Conservation (phyloP, 2,797 vertebrate species). For the Gephyroberyx darwinii region DNA sequence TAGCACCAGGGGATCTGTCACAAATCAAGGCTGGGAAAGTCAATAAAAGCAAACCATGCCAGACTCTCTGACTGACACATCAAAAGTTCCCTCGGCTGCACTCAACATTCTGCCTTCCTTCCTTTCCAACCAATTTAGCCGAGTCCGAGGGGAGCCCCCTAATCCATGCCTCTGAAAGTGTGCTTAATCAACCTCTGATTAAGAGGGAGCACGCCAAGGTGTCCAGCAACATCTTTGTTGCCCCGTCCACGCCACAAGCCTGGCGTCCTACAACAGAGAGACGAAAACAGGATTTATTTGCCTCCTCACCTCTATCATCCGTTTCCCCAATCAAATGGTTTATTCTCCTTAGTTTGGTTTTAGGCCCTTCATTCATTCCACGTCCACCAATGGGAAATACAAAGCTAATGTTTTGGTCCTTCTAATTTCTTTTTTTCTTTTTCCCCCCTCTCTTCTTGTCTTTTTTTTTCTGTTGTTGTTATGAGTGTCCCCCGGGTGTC, state of each 20-base stretch:
- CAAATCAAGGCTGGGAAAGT: constrained; percentile 73
- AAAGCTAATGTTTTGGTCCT: constrained; percentile 63
- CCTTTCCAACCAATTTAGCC: constrained; percentile 72
- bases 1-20: constrained; percentile 73
- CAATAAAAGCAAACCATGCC: constrained; percentile 64
- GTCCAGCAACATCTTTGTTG: constrained; percentile 52
- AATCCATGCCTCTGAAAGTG: constrained; percentile 69
- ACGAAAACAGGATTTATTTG: constrained; percentile 54
- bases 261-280: constrained; percentile 48
- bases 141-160: constrained; percentile 73
- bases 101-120: constrained; percentile 63
- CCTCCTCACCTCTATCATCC: constrained; percentile 17
- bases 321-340: constrained; percentile 36
- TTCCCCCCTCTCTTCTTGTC: constrained; percentile 5
- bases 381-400: constrained; percentile 46
- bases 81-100: constrained; percentile 65
- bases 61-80: constrained; percentile 62
- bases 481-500: constrained; percentile 68
- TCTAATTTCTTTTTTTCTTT: constrained; percentile 45
- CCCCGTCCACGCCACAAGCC: constrained; percentile 22
- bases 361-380: constrained; percentile 22
- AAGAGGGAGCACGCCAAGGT: constrained; percentile 67
- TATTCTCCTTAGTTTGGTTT: constrained; percentile 20
- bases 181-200: constrained; percentile 75
- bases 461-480: constrained; percentile 66